Base-by-base conservation (phyloP, 2,888 invertebrate species). In the Athalia cordata region DNA sequence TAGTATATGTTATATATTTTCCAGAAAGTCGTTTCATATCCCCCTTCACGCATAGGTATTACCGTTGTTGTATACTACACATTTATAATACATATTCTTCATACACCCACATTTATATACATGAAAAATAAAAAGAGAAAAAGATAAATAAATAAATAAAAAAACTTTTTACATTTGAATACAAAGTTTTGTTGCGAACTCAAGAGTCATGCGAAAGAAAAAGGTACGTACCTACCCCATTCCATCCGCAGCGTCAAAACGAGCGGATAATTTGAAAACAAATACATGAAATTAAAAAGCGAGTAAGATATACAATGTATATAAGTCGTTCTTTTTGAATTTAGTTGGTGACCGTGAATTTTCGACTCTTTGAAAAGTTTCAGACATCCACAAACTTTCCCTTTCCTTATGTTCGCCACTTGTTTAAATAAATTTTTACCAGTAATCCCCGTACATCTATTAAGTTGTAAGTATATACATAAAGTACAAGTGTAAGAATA, bases 161-260 rank as follows among this genome's bases (percentile, higher is more conserved):
- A 43, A 75, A 75, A 75, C 15, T 75, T 75, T 75, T 75, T 50
- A 64, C 62, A 75, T 75, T 75, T 75, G 62, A 75, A 75, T 75
- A 75, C 62, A 75, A 75, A 75, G 75, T 75, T 75, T 61, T 29
- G 29, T 29, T 29, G 29, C 29, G 29, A 29, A 29, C 29, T 29
- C 29, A 29, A 29, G 29, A 29, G 29, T 29, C 29, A 29, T 29
- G 29, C 29, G 29, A 2, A 29, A 29, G 29, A 29, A 29, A 29
- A 29, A 2, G 5, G 7, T 43, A 49, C 62, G n/a, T n/a, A n/a
- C 75, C 62, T 62, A 61, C 29, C 52, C 50, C 50, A 6, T 50
- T 50, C 75, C 75, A 75, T 61, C 75, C 62, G 75, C 62, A 62
- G 50, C 75, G 29, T 1, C 29, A 29, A 29, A 75, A 75, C 50